Conservation (phyloP, 1,140 invertebrate genomes). For the Apocrypta bakeri region DNA sequence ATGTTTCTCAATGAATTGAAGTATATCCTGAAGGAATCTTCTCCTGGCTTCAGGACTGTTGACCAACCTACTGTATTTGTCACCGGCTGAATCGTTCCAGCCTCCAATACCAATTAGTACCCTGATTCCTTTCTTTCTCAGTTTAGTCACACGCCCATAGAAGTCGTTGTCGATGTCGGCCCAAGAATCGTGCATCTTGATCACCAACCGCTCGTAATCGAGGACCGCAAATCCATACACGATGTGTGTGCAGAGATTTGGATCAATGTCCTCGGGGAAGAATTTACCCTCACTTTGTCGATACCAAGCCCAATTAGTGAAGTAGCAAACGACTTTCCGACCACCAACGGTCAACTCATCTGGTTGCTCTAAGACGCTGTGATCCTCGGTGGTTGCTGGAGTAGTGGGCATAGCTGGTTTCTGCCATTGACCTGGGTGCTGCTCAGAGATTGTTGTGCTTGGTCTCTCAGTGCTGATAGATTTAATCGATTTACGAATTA, state of each 20-base stretch:
- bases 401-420: background rate
- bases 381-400: background rate
- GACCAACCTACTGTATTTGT: conserved; percentile 87
- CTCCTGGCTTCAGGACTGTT: conserved; percentile 80
- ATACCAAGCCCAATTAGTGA: conserved; percentile 85
- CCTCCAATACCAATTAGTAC: conserved; percentile 65
- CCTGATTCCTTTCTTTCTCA: conserved; percentile 76
- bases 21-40: conserved; percentile 81
- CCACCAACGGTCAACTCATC: conserved; percentile 52
- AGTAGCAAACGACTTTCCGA: conserved; percentile 82
- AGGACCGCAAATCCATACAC: conserved; percentile 84
- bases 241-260: conserved; percentile 82
- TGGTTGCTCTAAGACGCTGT: background rate
- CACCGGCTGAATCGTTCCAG: conserved; percentile 79
- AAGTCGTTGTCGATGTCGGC: conserved; percentile 82
- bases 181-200: conserved; percentile 79
- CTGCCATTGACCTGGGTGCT: conserved; percentile 7
- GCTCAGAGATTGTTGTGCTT: background rate
- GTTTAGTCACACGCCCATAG: conserved; percentile 78
- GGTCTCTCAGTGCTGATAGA: background rate
- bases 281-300: conserved; percentile 80
- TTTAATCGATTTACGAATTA: too few relatives aligned
- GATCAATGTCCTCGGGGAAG: conserved; percentile 80
- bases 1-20: conserved; percentile 84
- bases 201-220: conserved; percentile 74